Conservation (phyloP, 2,888 invertebrate genomes). For the Orthosia gracilis region DNA sequence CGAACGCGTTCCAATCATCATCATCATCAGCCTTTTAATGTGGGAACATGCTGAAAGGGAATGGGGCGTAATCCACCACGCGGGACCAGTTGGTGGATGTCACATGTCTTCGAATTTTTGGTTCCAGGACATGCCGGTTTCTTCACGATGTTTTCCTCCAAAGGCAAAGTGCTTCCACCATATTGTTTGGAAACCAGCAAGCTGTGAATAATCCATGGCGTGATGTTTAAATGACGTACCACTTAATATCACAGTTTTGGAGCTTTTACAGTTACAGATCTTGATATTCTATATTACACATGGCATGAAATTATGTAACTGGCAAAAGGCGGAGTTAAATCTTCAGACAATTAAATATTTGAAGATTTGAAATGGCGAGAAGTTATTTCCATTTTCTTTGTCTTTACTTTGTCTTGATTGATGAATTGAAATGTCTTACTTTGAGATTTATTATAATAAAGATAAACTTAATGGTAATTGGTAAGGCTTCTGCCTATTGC, state of each 20-base stretch:
- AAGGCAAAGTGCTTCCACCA: background rate
- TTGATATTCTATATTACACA: too few species aligned
- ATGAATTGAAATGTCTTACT: slow-evolving; percentile 29
- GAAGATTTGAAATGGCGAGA: slow-evolving; percentile 7
- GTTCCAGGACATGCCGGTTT: too few species aligned
- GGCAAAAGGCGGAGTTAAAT: background rate
- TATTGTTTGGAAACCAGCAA: slow-evolving; percentile 30
- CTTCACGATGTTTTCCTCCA: too few species aligned
- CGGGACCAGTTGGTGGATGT: too few species aligned
- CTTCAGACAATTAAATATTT: slow-evolving; percentile 15
- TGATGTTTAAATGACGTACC: too few species aligned
- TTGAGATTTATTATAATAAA: slow-evolving; percentile 33
- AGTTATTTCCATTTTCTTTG: slow-evolving; percentile 33
- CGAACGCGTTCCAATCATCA: too few species aligned
- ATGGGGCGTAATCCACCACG: too few species aligned
- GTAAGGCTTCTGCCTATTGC: slow-evolving; percentile 3
- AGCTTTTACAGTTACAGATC: too few species aligned
- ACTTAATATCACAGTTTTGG: too few species aligned
- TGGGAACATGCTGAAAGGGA: too few species aligned
- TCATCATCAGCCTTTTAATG: too few species aligned
- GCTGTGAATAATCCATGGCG: slow-evolving; percentile 61
- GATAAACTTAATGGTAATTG: slow-evolving; percentile 1
- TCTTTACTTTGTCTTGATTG: slow-evolving; percentile 30
- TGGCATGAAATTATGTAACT: background rate
- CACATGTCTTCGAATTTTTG: too few species aligned